phyloP scores from a whole-genome alignment of 2,888 invertebrate species.

The Apotomis betuletana region DNA sequence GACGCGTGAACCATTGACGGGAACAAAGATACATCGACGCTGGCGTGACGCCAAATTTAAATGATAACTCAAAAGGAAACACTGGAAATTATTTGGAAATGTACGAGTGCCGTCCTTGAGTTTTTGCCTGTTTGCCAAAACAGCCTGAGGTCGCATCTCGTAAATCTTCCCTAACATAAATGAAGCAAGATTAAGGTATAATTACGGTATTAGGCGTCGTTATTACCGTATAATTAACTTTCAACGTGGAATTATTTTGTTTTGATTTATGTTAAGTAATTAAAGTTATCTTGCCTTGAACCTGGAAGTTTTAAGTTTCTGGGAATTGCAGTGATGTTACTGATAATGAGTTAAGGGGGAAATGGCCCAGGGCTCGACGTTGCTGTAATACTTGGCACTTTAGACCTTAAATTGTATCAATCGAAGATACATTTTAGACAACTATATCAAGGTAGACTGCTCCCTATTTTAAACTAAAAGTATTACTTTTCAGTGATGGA shows the following conservation, averaged over 20 bases:
- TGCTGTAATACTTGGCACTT: no score
- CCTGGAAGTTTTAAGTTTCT: background rate
- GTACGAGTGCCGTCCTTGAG: conserved; percentile 44
- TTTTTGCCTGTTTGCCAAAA: conserved; percentile 40
- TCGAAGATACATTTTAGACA: no score
- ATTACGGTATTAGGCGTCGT: conserved; percentile 34
- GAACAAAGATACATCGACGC: conserved; percentile 44
- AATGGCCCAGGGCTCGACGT: no score
- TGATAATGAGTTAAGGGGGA: no score
- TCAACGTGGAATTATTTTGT: conserved; percentile 15
- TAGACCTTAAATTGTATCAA: no score
- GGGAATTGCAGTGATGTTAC: no score
- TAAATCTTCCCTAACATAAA: conserved; percentile 37
- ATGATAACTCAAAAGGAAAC: conserved; percentile 45
- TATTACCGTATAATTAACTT: conserved; percentile 33
- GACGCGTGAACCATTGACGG: conserved; percentile 51
- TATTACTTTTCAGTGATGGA: no score
- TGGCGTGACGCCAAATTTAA: conserved; percentile 51
- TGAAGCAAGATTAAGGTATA: conserved; percentile 36
- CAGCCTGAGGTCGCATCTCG: conserved; percentile 27
- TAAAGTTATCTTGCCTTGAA: conserved; percentile 5
- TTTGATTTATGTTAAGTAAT: conserved; percentile 24
- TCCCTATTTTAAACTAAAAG: no score
- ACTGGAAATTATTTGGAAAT: conserved; percentile 49
- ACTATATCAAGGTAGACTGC: no score